Conservation (phyloP, 2,888 invertebrate genomes). For the Tricholauxania praeusta region DNA sequence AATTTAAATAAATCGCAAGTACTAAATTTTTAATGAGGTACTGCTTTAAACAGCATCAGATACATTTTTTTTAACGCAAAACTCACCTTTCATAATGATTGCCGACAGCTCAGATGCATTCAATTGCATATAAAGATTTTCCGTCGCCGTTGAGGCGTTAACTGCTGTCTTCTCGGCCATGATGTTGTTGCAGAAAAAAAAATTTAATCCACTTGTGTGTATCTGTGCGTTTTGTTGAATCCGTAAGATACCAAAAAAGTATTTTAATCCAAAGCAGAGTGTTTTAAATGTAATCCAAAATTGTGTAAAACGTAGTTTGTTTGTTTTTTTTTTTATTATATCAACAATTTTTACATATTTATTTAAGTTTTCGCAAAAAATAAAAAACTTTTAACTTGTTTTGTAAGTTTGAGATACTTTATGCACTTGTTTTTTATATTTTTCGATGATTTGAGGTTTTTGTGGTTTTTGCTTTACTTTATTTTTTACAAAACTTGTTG, state of each 20-base stretch:
- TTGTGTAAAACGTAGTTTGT: not conserved
- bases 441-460: too few species aligned
- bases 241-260: not conserved
- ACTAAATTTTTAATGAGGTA: not conserved
- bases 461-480: too few species aligned
- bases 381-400: too few species aligned
- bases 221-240: not conserved
- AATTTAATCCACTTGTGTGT: slow-evolving; percentile 16
- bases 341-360: too few species aligned
- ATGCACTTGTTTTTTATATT: too few species aligned
- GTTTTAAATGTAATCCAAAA: not conserved
- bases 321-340: too few species aligned
- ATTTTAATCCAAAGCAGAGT: not conserved
- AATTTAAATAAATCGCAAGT: too few species aligned
- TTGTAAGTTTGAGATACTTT: too few species aligned
- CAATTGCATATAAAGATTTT: slow-evolving; percentile 63
- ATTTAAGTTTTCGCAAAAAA: too few species aligned
- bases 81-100: slow-evolving; percentile 65
- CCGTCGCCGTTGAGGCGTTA: slow-evolving; percentile 45
- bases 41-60: not conserved
- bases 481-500: too few species aligned
- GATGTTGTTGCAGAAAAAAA: slow-evolving; percentile 20
- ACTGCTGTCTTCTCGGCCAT: slow-evolving; percentile 21
- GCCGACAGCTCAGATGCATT: slow-evolving; percentile 65
- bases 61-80: not conserved